Conservation (phyloP, 2,797 vertebrate genomes). For the Cossypha niveicapilla region DNA sequence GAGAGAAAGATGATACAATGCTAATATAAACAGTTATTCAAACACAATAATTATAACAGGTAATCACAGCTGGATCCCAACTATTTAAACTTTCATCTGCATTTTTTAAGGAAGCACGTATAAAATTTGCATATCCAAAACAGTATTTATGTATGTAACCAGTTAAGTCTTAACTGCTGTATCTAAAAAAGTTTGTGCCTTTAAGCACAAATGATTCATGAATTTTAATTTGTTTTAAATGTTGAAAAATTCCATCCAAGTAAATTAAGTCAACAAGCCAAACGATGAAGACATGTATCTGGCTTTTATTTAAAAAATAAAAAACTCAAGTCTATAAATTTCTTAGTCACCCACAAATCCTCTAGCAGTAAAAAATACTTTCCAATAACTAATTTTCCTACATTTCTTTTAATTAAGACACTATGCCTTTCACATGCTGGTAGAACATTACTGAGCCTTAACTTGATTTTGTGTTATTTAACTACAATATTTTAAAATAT, state of each 20-base stretch:
- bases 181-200: constrained; percentile 31
- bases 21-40: background rate
- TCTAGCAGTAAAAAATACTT: constrained; percentile 10
- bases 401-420: constrained; percentile 21
- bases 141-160: background rate
- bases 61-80: background rate
- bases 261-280: constrained; percentile 41
- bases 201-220: constrained; percentile 48
- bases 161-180: background rate
- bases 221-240: constrained; percentile 61
- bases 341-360: constrained; percentile 20
- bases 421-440: background rate
- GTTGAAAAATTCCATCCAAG: constrained; percentile 44
- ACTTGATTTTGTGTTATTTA: background rate
- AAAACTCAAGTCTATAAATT: constrained; percentile 2
- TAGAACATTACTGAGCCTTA: background rate
- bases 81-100: background rate
- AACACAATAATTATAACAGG: background rate
- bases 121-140: background rate
- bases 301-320: constrained; percentile 23
- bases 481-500: background rate
- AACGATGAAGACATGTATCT: constrained; percentile 23
- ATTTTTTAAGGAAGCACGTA: background rate
- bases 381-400: background rate
- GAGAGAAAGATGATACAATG: accelerated